Evolutionary conservation across 1,140 invertebrate genomes (phyloP), one percentile per base, ranked within the genome.

Genomic region (Drosophila saltans): DNA sequence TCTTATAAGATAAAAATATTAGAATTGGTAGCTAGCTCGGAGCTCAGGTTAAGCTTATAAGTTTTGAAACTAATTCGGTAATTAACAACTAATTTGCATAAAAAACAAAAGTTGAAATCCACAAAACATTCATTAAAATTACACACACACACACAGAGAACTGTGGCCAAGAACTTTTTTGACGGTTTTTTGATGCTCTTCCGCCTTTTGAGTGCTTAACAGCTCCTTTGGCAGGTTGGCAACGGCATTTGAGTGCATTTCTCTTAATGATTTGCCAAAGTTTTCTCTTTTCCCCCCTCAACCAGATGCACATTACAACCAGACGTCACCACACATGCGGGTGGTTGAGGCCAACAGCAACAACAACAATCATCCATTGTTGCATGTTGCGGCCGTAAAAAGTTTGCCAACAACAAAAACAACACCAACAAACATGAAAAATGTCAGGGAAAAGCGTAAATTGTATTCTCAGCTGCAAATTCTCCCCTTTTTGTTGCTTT

Each of bases 361-460:
- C 36, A 73, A 64, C 61, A 81, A 70, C 72, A 75, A 70, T 62
- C 69, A 39, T 26, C 39, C 60, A 71, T 71, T 69, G 79, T 78
- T 78, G 79, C 64, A 58, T 75, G 72, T 72, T 78, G 81, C 57
- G 75, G 66, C 80, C 64, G 76, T 83, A 83, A 83, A 83, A 81
- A 83, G 63, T 83, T 83, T 83, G 60, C 68, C 72, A 75, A 69
- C 48, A 63, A 62, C 52, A 83, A 41, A 45, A 55, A 66, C 66
- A 61, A 58, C 40, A 56, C 48, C 57, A 66, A 69, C 62, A 61
- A 63, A 76, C 72, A 82, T 83, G 80, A 82, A 83, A 83, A 83
- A 82, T 81, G 80, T 66, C 81, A 69, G 72, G 69, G 36, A 76
- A 59, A 81, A 75, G 80, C 79, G 80, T 83, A 83, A 81, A 83